A percentile compares a stretch with the other conserved stretches of the same genome.
phyloP scores from a whole-genome alignment of 2,113 vertebrate species.

The Thunnus thynnus region DNA sequence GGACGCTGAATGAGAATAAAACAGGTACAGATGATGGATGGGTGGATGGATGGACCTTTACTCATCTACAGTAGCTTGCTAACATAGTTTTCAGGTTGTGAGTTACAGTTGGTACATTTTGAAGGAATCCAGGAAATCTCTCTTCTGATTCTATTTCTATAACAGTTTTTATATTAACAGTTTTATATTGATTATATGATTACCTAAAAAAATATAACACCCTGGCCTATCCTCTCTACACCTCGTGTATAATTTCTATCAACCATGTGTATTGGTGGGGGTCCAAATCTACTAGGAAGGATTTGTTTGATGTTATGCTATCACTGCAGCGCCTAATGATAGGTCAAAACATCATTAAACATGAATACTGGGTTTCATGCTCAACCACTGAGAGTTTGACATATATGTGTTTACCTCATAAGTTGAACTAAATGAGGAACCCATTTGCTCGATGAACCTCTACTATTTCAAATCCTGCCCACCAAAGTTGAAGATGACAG shows the following conservation, averaged over 20 bases:
- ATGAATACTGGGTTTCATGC: too few species aligned
- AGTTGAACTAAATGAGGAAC: slow-evolving; percentile 46
- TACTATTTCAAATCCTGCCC: slow-evolving; percentile 48
- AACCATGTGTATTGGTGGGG: background rate
- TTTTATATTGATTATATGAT: too few species aligned
- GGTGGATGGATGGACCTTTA: too few species aligned
- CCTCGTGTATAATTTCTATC: background rate
- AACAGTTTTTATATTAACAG: too few species aligned
- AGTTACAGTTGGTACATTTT: background rate
- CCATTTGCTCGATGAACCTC: slow-evolving; percentile 49
- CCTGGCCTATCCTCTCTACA: background rate
- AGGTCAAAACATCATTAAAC: background rate
- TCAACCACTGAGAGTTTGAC: slow-evolving; percentile 17
- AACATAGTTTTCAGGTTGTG: too few species aligned
- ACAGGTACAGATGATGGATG: too few species aligned
- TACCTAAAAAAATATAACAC: too few species aligned
- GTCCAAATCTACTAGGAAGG: background rate
- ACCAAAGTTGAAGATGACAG: slow-evolving; percentile 68
- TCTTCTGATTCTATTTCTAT: background rate
- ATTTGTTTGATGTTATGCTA: slow-evolving; percentile 18
- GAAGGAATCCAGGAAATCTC: background rate
- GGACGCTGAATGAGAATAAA: too few species aligned
- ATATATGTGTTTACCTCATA: slow-evolving; percentile 21
- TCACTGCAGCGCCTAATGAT: too few species aligned
- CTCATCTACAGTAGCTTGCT: too few species aligned